phyloP scores from a whole-genome alignment of 1,140 invertebrate genomes.

The Melipona quadrifasciata region DNA sequence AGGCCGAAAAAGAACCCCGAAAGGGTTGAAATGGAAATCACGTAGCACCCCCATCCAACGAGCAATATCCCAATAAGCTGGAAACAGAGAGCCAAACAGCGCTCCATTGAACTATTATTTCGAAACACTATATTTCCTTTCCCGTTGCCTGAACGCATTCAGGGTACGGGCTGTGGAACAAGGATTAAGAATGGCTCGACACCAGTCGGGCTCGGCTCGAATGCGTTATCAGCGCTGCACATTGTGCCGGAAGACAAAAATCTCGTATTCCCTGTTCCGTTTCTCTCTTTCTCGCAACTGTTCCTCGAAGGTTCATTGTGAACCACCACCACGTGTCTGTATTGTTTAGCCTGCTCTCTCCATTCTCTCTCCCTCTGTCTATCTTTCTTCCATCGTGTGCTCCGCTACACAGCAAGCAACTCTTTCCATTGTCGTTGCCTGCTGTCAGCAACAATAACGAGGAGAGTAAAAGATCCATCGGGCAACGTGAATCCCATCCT shows the following conservation, averaged over 20 bases:
- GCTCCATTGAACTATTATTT: slow-evolving; percentile 16
- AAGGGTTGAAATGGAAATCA: not conserved
- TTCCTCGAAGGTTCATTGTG: slow-evolving; percentile 56
- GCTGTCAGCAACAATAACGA: slow-evolving; percentile 58
- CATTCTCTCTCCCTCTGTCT: slow-evolving; percentile 10
- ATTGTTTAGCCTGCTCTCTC: slow-evolving; percentile 50
- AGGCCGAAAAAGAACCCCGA: not conserved
- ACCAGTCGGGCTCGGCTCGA: slow-evolving; percentile 36
- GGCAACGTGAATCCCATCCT: slow-evolving; percentile 47
- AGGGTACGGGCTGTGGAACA: slow-evolving; percentile 6
- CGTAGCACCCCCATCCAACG: too few relatives aligned
- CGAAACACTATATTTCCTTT: slow-evolving; percentile 12
- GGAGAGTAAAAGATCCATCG: slow-evolving; percentile 49
- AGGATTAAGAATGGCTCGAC: slow-evolving; percentile 51
- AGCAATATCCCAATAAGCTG: slow-evolving; percentile 16
- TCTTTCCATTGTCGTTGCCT: slow-evolving; percentile 55
- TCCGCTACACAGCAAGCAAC: slow-evolving; percentile 41
- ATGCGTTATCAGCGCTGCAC: slow-evolving; percentile 51
- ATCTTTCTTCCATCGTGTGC: slow-evolving; percentile 22
- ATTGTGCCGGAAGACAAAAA: slow-evolving; percentile 60
- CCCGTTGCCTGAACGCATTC: not conserved
- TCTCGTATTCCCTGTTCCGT: slow-evolving; percentile 52
- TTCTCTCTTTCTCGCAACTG: slow-evolving; percentile 10
- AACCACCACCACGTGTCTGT: slow-evolving; percentile 56
- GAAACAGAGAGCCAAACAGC: not conserved